phyloP scores from a whole-genome alignment of 1,140 invertebrate genomes.

The Aphaenogaster rudis region DNA sequence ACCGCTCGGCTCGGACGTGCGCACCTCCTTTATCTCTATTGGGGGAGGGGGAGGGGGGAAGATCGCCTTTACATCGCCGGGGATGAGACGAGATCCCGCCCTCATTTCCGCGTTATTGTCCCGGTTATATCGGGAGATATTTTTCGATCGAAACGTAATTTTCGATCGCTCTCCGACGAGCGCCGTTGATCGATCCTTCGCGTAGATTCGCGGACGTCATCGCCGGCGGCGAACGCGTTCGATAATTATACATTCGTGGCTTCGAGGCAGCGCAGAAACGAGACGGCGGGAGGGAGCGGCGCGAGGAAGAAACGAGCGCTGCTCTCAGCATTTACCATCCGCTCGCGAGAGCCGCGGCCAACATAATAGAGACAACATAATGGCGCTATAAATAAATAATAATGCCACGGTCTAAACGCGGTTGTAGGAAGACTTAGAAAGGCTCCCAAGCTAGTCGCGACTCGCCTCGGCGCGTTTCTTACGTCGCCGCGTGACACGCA shows the following conservation, averaged over 20 bases:
- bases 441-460: slow-evolving; percentile 56
- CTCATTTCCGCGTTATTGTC: not conserved
- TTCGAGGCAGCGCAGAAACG: slow-evolving; percentile 28
- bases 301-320: slow-evolving; percentile 66
- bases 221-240: slow-evolving; percentile 53
- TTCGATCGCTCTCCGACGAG: not conserved
- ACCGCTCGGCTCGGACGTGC: not conserved
- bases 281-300: not conserved
- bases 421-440: slow-evolving; percentile 70
- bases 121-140: not conserved
- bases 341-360: slow-evolving; percentile 53
- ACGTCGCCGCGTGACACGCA: slow-evolving; percentile 46
- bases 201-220: slow-evolving; percentile 31
- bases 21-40: not conserved
- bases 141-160: not conserved
- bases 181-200: not conserved
- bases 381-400: slow-evolving; percentile 82
- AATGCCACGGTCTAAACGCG: slow-evolving; percentile 76
- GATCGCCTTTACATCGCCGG: not conserved
- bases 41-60: not conserved
- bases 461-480: slow-evolving; percentile 69
- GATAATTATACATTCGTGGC: slow-evolving; percentile 71
- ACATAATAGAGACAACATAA: slow-evolving; percentile 81
- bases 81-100: not conserved
- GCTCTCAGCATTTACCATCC: slow-evolving; percentile 72